These are phyloP conservation scores for Spinibarbus caldwelli DNA, from an alignment of 2,797 vertebrate species.

Conservation along the genomic window DNA sequence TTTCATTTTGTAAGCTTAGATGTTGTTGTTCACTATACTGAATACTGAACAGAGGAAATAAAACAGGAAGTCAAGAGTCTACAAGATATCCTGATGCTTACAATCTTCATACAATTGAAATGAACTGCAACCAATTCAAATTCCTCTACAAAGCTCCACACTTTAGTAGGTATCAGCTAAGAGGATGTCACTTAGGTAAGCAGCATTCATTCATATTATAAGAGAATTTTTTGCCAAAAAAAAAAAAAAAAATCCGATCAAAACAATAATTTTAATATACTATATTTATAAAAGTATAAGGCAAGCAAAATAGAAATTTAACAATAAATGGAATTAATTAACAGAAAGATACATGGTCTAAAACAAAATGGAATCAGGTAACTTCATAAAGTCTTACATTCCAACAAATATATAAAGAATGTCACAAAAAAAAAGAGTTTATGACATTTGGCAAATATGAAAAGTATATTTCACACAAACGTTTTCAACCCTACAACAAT, in stretches of 20 bases:
- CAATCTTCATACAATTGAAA: slow-evolving; percentile 7
- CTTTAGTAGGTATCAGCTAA: not conserved
- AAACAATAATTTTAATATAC: slow-evolving; percentile 23
- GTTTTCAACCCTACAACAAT: slow-evolving; percentile 6
- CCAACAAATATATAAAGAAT: slow-evolving; percentile 22
- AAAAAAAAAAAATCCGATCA: not conserved
- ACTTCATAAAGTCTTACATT: slow-evolving; percentile 33
- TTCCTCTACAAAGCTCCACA: not conserved
- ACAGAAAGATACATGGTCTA: not conserved
- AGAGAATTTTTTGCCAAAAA: not conserved
- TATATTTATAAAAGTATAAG: slow-evolving; percentile 47
- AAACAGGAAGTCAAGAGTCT: not conserved
- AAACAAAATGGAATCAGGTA: not conserved
- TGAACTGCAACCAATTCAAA: not conserved
- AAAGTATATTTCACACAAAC: slow-evolving; percentile 9
- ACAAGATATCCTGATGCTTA: not conserved
- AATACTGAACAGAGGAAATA: slow-evolving; percentile 14
- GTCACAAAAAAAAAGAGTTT: slow-evolving; percentile 9
- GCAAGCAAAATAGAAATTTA: slow-evolving; percentile 15
- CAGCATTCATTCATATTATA: not conserved
- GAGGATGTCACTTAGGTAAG: not conserved
- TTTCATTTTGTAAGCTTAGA: not conserved
- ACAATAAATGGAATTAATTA: slow-evolving; percentile 19
- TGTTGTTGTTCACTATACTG: not conserved
- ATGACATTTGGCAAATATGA: slow-evolving; percentile 22